Evolutionary conservation across 2,113 vertebrate species (phyloP).

Genomic region (Cacatua alba): DNA sequence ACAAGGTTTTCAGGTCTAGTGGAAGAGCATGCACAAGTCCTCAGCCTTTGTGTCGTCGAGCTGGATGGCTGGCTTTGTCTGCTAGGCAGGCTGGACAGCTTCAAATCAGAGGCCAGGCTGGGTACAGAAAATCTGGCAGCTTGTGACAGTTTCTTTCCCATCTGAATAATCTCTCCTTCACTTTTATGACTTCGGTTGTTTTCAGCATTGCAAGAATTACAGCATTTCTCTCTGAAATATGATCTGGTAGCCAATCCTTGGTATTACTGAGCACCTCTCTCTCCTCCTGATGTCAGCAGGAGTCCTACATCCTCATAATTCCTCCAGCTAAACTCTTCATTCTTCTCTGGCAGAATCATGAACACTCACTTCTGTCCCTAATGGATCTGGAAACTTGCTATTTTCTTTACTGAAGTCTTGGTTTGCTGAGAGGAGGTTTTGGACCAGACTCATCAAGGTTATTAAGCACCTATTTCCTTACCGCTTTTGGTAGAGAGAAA

Average conservation of each 20-base stretch:
- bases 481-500: background rate
- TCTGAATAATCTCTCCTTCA: background rate
- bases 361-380: background rate
- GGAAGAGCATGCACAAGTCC: background rate
- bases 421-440: background rate
- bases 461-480: background rate
- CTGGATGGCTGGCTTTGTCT: background rate
- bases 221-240: background rate
- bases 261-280: background rate
- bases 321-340: background rate
- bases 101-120: background rate
- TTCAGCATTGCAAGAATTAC: background rate
- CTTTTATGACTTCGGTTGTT: background rate
- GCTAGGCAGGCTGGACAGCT: background rate
- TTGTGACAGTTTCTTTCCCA: background rate
- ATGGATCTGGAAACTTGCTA: background rate
- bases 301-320: background rate
- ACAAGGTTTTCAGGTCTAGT: background rate
- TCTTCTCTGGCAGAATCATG: background rate
- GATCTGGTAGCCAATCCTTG: slow-evolving; percentile 1
- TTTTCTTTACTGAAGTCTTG: background rate
- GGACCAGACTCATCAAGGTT: background rate
- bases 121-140: background rate
- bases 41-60: background rate
- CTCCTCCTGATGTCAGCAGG: background rate